Percentiles rank a stretch among this genome's conserved stretches.
These are phyloP conservation scores for Catostylus mosaicus DNA, from an alignment of 30 jellyfish, hydroid and myxozoan species.

Conservation along the genomic window DNA sequence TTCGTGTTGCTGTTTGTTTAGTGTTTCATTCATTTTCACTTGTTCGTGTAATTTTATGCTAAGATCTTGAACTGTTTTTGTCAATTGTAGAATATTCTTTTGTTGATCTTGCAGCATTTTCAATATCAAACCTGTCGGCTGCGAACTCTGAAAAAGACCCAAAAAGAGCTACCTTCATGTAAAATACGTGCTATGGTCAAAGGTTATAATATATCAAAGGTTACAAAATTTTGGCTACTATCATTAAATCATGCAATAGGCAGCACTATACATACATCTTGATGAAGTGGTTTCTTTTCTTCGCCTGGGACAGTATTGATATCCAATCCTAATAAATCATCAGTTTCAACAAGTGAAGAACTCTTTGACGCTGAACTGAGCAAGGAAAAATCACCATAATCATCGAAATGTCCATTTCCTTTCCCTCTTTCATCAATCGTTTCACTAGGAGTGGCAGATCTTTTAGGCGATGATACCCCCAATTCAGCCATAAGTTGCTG, in stretches of 20 bases:
- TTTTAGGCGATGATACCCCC: conserved; percentile 3
- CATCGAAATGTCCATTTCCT: not conserved
- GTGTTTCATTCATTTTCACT: not conserved
- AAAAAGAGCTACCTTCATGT: no score
- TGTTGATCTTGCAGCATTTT: conserved; percentile 64
- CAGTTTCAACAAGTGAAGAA: conserved; percentile 19
- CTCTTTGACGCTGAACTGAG: not conserved
- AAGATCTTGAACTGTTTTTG: conserved; percentile 18
- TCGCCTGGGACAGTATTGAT: not conserved
- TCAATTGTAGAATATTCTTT: conserved; percentile 30
- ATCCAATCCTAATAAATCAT: conserved; percentile 34
- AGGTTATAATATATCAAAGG: no score
- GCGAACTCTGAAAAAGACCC: not conserved
- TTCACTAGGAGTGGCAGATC: not conserved
- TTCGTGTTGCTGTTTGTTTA: conserved; percentile 5
- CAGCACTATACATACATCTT: not conserved
- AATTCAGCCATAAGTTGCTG: conserved; percentile 10
- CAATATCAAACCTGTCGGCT: conserved; percentile 36
- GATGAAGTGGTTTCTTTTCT: conserved; percentile 7
- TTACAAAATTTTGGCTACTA: no score
- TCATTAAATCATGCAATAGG: no score
- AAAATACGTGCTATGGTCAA: no score
- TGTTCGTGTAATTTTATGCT: conserved; percentile 31
- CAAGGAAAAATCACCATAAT: not conserved
- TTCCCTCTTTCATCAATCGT: not conserved